Evolutionary conservation across 2,797 vertebrate species (phyloP).

Genomic region (Pachyuromys duprasi): DNA sequence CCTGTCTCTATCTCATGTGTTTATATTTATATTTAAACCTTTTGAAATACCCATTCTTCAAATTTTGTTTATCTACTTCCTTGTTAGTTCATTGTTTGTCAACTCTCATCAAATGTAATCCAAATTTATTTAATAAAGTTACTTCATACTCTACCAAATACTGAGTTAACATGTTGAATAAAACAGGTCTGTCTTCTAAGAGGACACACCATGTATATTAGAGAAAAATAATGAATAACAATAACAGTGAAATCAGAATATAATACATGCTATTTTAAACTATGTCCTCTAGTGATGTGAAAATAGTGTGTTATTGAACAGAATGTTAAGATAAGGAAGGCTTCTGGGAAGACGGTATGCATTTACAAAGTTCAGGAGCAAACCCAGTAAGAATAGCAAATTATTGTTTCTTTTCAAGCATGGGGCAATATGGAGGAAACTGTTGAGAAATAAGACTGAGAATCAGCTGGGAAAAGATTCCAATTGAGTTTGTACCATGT

Average conservation of each 20-base stretch:
- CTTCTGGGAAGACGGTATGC: not conserved
- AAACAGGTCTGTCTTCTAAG: not conserved
- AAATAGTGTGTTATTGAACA: not conserved
- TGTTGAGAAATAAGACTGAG: not conserved
- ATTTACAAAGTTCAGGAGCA: not conserved
- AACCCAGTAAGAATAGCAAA: not conserved
- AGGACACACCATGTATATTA: not conserved
- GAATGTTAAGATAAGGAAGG: not conserved
- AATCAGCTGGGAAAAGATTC: not conserved
- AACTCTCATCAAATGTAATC: not conserved
- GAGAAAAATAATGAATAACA: not conserved
- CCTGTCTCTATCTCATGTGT: not conserved
- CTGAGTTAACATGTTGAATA: not conserved
- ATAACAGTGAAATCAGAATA: not conserved
- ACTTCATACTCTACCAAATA: not conserved
- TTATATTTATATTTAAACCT: not conserved
- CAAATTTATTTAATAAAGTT: not conserved
- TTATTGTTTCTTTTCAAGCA: not conserved
- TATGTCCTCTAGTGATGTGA: not conserved
- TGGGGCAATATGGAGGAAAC: not conserved
- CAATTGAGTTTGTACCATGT: not conserved
- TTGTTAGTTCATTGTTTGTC: not conserved
- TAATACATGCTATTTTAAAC: not conserved
- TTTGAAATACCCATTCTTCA: not conserved
- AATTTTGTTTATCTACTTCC: not conserved